Conservation (phyloP, 1,140 invertebrate species). For the Bombus terrestris region DNA sequence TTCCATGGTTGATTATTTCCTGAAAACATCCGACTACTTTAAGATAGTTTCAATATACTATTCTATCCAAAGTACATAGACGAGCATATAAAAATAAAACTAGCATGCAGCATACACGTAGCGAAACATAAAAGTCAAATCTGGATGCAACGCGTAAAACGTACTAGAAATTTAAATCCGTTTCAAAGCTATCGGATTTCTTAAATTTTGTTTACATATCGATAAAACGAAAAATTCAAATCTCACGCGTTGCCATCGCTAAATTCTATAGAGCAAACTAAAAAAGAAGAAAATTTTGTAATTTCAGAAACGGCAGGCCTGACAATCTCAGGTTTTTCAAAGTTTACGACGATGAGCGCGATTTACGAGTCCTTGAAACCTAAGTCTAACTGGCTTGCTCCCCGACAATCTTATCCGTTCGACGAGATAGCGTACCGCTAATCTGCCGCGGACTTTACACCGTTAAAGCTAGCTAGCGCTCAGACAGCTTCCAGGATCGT, state of each 20-base stretch:
- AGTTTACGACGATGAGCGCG: neutral
- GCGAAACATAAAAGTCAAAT: neutral
- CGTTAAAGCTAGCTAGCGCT: conserved; percentile 43
- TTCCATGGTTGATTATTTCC: neutral
- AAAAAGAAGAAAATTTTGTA: neutral
- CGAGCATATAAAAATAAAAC: conserved; percentile 7
- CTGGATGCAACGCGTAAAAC: neutral
- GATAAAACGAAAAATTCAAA: neutral
- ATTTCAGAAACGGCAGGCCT: neutral
- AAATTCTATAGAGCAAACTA: neutral
- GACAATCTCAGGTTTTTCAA: neutral
- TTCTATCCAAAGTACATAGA: neutral
- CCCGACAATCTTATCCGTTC: conserved; percentile 73
- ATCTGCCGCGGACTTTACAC: conserved; percentile 75
- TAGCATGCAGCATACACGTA: neutral
- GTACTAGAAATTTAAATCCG: neutral
- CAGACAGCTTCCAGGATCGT: conserved; percentile 62
- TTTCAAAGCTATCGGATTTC: neutral
- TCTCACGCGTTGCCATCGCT: neutral
- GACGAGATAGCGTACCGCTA: conserved; percentile 71
- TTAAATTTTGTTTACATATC: neutral
- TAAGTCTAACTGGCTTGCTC: conserved; percentile 55
- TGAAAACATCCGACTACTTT: neutral
- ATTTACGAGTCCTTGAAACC: conserved; percentile 68
- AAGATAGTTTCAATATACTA: neutral